A percentile compares a stretch with the other conserved stretches of the same genome.
Conservation (phyloP, 2,888 invertebrate species). For the Mythimna pallens region DNA sequence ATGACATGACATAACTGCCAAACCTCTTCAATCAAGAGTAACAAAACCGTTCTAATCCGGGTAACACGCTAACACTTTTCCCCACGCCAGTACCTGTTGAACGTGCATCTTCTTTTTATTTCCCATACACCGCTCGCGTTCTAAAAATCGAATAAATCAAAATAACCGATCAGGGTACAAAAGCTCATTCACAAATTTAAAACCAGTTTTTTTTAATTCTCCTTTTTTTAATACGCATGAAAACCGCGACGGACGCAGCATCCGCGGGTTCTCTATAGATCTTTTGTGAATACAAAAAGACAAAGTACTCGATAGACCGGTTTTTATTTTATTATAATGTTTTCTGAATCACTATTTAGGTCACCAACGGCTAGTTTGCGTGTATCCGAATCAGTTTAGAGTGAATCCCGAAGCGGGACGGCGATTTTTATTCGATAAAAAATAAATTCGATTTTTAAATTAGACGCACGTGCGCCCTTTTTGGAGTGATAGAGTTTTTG, state of each 20-base stretch:
- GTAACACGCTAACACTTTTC: conserved; percentile 68
- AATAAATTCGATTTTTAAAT: conserved; percentile 49
- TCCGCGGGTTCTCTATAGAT: conserved; percentile 86
- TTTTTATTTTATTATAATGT: conserved; percentile 75
- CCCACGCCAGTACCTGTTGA: conserved; percentile 86
- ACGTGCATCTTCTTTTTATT: conserved; percentile 84
- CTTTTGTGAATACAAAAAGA: conserved; percentile 85
- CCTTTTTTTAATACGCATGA: conserved; percentile 74
- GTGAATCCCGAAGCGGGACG: conserved; percentile 68
- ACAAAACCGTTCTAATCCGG: conserved; percentile 49
- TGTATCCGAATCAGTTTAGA: conserved; percentile 75
- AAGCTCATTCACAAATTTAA: conserved; percentile 84
- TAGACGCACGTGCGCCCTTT: not conserved
- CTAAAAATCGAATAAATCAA: conserved; percentile 90
- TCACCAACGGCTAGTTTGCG: conserved; percentile 83
- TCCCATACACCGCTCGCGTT: conserved; percentile 80
- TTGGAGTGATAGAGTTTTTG: conserved; percentile 20
- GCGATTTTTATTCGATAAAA: conserved; percentile 48
- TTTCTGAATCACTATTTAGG: conserved; percentile 82
- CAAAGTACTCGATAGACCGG: conserved; percentile 85
- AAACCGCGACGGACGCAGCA: conserved; percentile 83
- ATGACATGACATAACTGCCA: conserved; percentile 9
- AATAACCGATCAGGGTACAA: conserved; percentile 89
- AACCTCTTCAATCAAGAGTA: conserved; percentile 31
- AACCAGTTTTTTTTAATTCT: conserved; percentile 83